Percentiles rank a stretch among this genome's conserved stretches.
phyloP scores from a whole-genome alignment of 2,797 vertebrate genomes.

The Anguilla pacifica region DNA sequence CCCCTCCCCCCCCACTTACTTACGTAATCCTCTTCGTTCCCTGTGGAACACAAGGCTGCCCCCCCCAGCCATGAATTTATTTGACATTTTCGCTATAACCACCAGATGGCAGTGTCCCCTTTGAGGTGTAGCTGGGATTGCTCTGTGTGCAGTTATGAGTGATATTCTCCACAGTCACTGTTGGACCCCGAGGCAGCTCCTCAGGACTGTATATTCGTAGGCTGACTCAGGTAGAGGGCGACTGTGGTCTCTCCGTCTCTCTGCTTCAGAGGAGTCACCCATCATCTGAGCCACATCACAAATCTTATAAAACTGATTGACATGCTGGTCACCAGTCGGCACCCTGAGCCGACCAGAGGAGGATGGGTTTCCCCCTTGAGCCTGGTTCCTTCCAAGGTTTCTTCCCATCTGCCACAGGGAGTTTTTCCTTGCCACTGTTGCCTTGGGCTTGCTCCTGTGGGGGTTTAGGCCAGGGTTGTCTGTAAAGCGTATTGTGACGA shows the following conservation, averaged over 20 bases:
- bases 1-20: neutral
- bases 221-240: neutral
- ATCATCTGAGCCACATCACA: too few relatives aligned
- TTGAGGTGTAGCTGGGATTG: neutral
- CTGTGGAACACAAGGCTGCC: neutral
- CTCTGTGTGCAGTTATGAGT: neutral
- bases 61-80: neutral
- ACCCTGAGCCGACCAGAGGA: too few relatives aligned
- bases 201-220: neutral
- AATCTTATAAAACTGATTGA: too few relatives aligned
- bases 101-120: neutral
- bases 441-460: too few relatives aligned
- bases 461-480: too few relatives aligned
- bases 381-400: too few relatives aligned
- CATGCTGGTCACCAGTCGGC: too few relatives aligned
- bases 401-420: too few relatives aligned
- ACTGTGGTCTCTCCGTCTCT: neutral
- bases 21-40: too few relatives aligned
- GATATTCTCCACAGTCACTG: neutral
- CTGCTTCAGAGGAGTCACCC: neutral
- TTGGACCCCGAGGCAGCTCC: neutral
- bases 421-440: too few relatives aligned
- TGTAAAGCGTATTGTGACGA: too few relatives aligned
- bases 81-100: neutral
- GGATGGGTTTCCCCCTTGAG: too few relatives aligned